These are phyloP conservation scores for Clarias macrocephalus DNA, from an alignment of 2,113 vertebrate species.

Conservation along the genomic window DNA sequence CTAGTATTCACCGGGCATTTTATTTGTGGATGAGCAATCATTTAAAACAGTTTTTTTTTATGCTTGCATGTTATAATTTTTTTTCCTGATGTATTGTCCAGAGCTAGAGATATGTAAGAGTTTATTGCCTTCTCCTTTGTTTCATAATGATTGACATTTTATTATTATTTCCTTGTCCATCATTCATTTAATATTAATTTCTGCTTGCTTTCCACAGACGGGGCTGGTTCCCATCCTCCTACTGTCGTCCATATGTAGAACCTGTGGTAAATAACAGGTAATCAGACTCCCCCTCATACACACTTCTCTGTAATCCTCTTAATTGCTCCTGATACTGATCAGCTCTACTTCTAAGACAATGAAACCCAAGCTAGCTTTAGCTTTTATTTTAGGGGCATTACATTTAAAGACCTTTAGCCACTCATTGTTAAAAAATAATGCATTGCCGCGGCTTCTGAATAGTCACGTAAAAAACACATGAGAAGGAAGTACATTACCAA, in stretches of 20 bases:
- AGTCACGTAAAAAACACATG: background rate
- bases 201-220: slow-evolving; percentile 73
- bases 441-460: background rate
- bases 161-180: background rate
- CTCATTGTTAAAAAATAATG: slow-evolving; percentile 25
- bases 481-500: slow-evolving; percentile 20
- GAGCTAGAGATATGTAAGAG: background rate
- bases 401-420: slow-evolving; percentile 32
- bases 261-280: slow-evolving; percentile 80
- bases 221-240: slow-evolving; percentile 97
- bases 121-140: background rate
- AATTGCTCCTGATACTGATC: slow-evolving; percentile 49
- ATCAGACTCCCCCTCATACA: slow-evolving; percentile 48
- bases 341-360: slow-evolving; percentile 32
- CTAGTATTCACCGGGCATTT: background rate
- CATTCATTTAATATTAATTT: slow-evolving; percentile 10
- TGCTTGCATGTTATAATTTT: background rate
- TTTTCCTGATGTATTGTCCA: background rate
- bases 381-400: slow-evolving; percentile 43
- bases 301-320: slow-evolving; percentile 50
- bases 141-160: background rate
- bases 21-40: background rate
- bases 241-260: slow-evolving; percentile 77
- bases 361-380: slow-evolving; percentile 45
- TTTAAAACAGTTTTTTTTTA: background rate